Evolutionary conservation across 1,140 invertebrate genomes (phyloP), one percentile per base, ranked within the genome.

Genomic region (Drosophila cardini): DNA sequence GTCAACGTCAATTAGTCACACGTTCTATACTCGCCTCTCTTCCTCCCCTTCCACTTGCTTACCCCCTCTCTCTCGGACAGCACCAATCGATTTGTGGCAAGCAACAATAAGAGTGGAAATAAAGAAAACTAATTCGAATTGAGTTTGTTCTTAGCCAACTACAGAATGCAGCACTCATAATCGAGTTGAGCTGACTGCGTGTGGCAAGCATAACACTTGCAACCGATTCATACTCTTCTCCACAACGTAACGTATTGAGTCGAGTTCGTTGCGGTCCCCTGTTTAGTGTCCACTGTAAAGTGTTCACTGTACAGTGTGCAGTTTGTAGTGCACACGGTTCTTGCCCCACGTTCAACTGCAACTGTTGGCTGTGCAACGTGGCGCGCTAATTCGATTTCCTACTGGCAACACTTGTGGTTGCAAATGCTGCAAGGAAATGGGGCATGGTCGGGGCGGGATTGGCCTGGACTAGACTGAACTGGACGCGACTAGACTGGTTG

Each of bases 301-400:
- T 16, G 42, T 45, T 45, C 18, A 16, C 18, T 48, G 45, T 21
- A n/a, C 18, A 36, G 30, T 52, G 48, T 36, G 30, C 50, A 53
- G 2, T 48, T 18, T 32, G n/a, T 16, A 21, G 45, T 46, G 45
- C 21, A 16, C 18, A n/a, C 21, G 42, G 13, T 16, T 2, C 42
- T 16, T 50, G 30, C 48, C 30, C 26, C 26, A 34, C 26, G 48
- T 52, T 34, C 46, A 30, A 32, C 38, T 60, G 52, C 43, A 48
- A 60, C 62, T 48, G 56, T 57, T 60, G 65, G 42, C 61, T 70
- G 77, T 71, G 68, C 81, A 56, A 65, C 72, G 77, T 80, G 77
- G 77, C 65, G 72, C 79, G 79, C 84, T 86, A 86, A 86, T 86
- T 86, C 82, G 79, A 86, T 86, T 86, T 86, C 84, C 83, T 87